These are phyloP conservation scores for Nomada ferruginata DNA, from an alignment of 2,888 invertebrate genomes.

Conservation along the genomic window DNA sequence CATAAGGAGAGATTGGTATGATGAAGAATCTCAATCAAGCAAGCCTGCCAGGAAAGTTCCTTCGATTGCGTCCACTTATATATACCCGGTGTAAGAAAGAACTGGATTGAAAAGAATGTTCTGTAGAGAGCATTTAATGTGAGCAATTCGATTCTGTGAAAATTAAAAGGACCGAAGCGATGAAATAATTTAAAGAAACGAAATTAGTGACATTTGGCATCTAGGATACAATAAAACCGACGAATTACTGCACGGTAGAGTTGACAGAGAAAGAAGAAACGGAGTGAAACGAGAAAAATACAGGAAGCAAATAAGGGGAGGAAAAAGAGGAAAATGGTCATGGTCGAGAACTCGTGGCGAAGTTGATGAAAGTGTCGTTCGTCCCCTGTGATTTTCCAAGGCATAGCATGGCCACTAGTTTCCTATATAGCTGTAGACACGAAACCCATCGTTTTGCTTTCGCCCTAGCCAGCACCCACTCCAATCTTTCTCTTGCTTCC, in stretches of 20 bases:
- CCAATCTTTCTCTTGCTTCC: constrained; percentile 19
- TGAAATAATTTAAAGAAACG: constrained; percentile 13
- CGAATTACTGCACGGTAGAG: background rate
- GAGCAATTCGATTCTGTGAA: too few species aligned
- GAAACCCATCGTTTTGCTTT: constrained; percentile 52
- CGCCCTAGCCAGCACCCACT: constrained; percentile 36
- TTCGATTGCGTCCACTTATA: constrained; percentile 73
- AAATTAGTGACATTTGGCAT: constrained; percentile 14
- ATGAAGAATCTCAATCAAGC: constrained; percentile 68
- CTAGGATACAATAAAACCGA: constrained; percentile 9
- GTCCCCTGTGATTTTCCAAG: constrained; percentile 75
- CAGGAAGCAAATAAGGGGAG: constrained; percentile 23
- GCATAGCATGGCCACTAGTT: constrained; percentile 43
- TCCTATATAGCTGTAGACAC: constrained; percentile 36
- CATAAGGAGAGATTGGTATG: constrained; percentile 58
- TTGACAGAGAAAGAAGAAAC: background rate
- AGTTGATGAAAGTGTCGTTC: constrained; percentile 70
- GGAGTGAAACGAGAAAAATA: background rate
- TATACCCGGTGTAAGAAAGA: constrained; percentile 64
- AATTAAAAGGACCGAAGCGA: background rate
- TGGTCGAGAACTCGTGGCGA: constrained; percentile 66
- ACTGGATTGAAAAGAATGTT: constrained; percentile 48
- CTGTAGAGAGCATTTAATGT: background rate
- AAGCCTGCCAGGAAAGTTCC: constrained; percentile 66
- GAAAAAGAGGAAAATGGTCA: constrained; percentile 46